Base-by-base conservation (phyloP, 1,140 invertebrate genomes). In the Vanessa atalanta region DNA sequence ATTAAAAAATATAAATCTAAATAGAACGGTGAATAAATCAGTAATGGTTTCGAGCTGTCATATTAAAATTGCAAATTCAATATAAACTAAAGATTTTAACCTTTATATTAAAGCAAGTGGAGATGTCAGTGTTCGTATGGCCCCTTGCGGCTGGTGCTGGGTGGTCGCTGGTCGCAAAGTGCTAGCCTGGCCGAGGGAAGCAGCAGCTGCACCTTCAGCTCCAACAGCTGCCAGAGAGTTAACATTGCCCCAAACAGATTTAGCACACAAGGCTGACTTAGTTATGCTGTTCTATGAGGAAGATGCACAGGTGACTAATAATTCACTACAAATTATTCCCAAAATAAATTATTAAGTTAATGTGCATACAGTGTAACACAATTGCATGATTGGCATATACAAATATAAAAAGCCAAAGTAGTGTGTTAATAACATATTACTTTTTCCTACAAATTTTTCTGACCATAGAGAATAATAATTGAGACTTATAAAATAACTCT, bases 191-290 rank as follows among this genome's bases (percentile, higher is more conserved):
- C 96, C 96, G 61, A 95, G 96, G 77, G 83, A 76, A 53, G 64
- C 82, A 2, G 75, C 74, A 7, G 65, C 81, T 7, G 47, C 83
- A 55, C 65, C 72, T 3, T 64, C 72, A 4, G 75, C 72, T 5
- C 74, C 83, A 0, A 72, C 78, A 6, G 81, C 85, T 5, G 87
- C 89, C 1, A 76, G 85, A n/a, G 98, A 99, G 87, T 90, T 99
- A 4, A 96, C 96, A 3, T 88, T 99, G 15, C 98, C 98, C 1
- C 97, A 98, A 64, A 98, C 97, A 87, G 98, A 99, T 90, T 93
- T 99, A 15, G 96, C 97, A 3, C 98, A 99, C 88, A 96, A 96
- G 88, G 97, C 98, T n/a, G 96, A 97, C 72, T 94, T 98, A 37
- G 96, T 99, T 8, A 95, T 95, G 76, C 95, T 99, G 9, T 97